Conservation (phyloP, 37 sponge, comb jelly and placozoan species). For the Crambe crambe region DNA sequence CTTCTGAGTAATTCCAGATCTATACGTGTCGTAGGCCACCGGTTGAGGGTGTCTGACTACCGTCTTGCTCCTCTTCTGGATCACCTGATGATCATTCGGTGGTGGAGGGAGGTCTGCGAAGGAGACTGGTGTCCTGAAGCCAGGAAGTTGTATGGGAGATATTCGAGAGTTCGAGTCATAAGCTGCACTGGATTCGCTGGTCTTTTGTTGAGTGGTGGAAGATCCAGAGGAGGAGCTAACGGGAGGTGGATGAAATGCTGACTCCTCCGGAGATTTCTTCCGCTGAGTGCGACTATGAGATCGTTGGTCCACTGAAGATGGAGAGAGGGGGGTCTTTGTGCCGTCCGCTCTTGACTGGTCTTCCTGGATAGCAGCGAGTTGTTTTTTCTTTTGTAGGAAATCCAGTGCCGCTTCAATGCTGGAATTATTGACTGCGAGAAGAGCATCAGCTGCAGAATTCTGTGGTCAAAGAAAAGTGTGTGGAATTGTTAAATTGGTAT, state of each 20-base stretch:
- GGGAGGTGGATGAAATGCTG: neutral
- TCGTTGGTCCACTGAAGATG: neutral
- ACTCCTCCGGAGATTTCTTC: constrained; percentile 21
- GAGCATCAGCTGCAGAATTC: constrained; percentile 52
- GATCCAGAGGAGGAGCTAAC: neutral
- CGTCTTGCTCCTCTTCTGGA: neutral
- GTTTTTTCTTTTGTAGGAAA: constrained; percentile 30
- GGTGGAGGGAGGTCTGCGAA: constrained; percentile 34
- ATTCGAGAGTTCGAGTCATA: constrained; percentile 8
- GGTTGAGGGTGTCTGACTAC: constrained; percentile 22
- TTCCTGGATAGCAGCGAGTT: constrained; percentile 41
- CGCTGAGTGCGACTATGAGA: neutral
- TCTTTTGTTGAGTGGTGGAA: neutral
- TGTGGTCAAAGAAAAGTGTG: constrained; percentile 5
- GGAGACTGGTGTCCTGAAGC: constrained; percentile 35
- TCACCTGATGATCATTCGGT: constrained; percentile 15
- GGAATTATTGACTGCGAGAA: constrained; percentile 50
- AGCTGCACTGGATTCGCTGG: neutral
- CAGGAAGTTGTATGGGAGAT: constrained; percentile 40
- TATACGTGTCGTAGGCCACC: neutral
- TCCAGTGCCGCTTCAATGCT: constrained; percentile 77
- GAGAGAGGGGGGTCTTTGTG: neutral
- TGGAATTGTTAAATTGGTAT: neutral
- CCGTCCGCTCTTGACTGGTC: constrained; percentile 4
- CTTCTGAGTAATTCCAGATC: neutral